Base-by-base conservation (phyloP, 2,888 invertebrate species). In the Clanis bilineata region DNA sequence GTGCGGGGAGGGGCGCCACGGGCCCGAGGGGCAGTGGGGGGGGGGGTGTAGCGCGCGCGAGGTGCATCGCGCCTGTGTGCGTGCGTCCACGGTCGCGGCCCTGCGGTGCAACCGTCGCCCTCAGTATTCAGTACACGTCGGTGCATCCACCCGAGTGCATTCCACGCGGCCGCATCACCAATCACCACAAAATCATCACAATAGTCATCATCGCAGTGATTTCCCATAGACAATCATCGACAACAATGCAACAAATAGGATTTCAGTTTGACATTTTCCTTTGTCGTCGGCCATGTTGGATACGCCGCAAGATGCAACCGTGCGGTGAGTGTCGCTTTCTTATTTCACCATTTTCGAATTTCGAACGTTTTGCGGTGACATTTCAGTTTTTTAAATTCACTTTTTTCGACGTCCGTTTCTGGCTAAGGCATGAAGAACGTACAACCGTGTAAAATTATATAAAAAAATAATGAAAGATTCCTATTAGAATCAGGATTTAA, bases 231-330 rank as follows among this genome's bases (percentile, higher is more conserved):
- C 51, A 10, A 28, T 18, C 51, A 18, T 18, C 28, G 23, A 21
- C 12, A 10, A 10, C 51, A 51, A 28, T 28, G 18, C 15, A 51
- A 51, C 18, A 28, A 25, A 51, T 51, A 28, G 39, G 47, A 58
- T 51, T 41, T 58, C 51, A 38, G 51, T 58, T 47, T 59, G 45
- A 59, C 32, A 63, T 28, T 28, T 66, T 71, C 70, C 81, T 83
- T 83, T 83, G 77, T 80, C 66, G 67, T 67, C 68, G 70, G 84
- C 84, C 85, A 85, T 85, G 56, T 84, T 83, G 80, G 75, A 72
- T 74, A 62, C 68, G 69, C 57, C 56, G 59, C 58, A 64, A 70
- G 64, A 67, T 68, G 65, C 67, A 63, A 60, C 65, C 56, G 62
- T 66, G 59, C 61, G 81, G 85, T 84, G 73, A 81, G 83, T 82